A percentile compares a stretch with the other conserved stretches of the same genome.
Evolutionary conservation across 1,140 invertebrate genomes (phyloP).

Genomic region (Drosophila quadrilineata): DNA sequence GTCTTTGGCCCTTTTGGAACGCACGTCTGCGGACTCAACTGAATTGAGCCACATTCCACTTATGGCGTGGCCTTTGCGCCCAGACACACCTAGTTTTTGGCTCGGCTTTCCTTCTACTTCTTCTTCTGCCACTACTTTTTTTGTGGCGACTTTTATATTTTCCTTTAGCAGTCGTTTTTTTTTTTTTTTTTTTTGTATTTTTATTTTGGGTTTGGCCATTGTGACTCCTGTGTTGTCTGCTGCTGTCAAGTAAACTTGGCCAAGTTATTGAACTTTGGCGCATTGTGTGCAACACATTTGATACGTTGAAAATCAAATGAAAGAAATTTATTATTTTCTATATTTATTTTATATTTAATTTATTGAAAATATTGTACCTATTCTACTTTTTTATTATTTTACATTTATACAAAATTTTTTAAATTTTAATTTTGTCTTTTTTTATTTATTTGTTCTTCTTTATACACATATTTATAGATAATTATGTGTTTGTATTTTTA

Average conservation of each 20-base stretch:
- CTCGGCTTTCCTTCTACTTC: not conserved
- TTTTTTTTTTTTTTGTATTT: not conserved
- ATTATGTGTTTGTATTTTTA: too few relatives aligned
- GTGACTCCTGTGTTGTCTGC: conserved; percentile 21
- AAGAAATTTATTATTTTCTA: too few relatives aligned
- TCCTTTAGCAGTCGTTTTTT: not conserved
- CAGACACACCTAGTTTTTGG: conserved; percentile 68
- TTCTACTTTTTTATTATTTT: too few relatives aligned
- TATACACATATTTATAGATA: too few relatives aligned
- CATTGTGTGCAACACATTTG: not conserved
- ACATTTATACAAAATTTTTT: too few relatives aligned
- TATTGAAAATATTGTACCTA: too few relatives aligned
- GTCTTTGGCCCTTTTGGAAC: conserved; percentile 60
- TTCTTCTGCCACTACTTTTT: not conserved
- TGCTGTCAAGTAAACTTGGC: conserved; percentile 19
- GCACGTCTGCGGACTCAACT: conserved; percentile 38
- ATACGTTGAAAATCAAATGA: too few relatives aligned
- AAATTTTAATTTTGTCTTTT: too few relatives aligned
- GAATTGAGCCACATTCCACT: conserved; percentile 73
- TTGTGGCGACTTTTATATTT: too few relatives aligned
- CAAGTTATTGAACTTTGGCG: conserved; percentile 49
- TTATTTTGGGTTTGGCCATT: not conserved
- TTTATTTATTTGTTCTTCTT: too few relatives aligned
- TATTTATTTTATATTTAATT: too few relatives aligned
- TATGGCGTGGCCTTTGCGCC: conserved; percentile 56